Conservation (phyloP, 2,888 invertebrate species). For the Drosophila heteroneura region DNA sequence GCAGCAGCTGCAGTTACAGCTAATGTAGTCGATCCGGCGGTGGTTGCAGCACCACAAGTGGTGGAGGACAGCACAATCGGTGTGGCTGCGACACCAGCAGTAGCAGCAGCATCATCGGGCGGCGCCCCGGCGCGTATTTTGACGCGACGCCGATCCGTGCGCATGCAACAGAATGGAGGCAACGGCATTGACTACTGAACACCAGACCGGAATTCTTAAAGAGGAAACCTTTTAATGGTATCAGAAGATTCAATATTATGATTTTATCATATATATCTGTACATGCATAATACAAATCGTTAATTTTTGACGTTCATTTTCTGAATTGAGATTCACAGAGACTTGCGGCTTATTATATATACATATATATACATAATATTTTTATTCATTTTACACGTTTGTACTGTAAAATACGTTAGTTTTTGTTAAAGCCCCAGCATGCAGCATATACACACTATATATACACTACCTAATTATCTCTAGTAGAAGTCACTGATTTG, state of each 20-base stretch:
- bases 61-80: slow-evolving; percentile 17
- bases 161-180: slow-evolving; percentile 77
- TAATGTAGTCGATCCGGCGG: slow-evolving; percentile 26
- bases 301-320: slow-evolving; percentile 49
- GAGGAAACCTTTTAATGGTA: slow-evolving; percentile 4
- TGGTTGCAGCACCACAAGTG: slow-evolving; percentile 8
- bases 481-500: slow-evolving; percentile 34
- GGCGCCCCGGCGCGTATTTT: slow-evolving; percentile 70
- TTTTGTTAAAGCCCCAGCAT: slow-evolving; percentile 43
- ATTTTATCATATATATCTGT: slow-evolving; percentile 35
- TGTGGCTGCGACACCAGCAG: slow-evolving; percentile 13
- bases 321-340: slow-evolving; percentile 73
- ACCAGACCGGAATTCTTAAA: slow-evolving; percentile 22
- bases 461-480: slow-evolving; percentile 30
- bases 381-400: slow-evolving; percentile 48
- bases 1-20: slow-evolving; percentile 4
- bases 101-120: slow-evolving; percentile 22
- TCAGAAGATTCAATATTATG: slow-evolving; percentile 11
- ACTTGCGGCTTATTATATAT: slow-evolving; percentile 59
- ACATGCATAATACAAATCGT: slow-evolving; percentile 47
- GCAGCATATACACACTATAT: slow-evolving; percentile 33
- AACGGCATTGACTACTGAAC: slow-evolving; percentile 62
- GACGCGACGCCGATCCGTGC: slow-evolving; percentile 80
- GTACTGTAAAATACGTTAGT: slow-evolving; percentile 72
- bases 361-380: slow-evolving; percentile 31